Percentiles rank a stretch among this genome's conserved stretches.
phyloP scores from a whole-genome alignment of 2,113 vertebrate species.

The Leptobrachium leishanense region DNA sequence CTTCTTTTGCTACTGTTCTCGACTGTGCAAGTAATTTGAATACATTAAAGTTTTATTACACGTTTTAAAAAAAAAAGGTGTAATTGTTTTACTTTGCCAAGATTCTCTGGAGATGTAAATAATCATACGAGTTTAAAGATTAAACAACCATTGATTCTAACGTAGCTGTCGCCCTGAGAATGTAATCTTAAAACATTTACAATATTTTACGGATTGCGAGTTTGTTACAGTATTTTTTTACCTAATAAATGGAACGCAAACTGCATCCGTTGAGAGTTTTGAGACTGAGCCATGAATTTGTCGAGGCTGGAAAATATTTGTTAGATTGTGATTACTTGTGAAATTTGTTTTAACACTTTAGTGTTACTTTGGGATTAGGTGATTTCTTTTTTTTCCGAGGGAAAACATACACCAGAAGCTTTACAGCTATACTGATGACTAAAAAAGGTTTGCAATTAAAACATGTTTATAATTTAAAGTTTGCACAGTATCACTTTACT shows the following conservation, averaged over 20 bases:
- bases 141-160: too few species aligned
- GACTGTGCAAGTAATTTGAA: too few species aligned
- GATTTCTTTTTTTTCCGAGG: constrained; percentile 14
- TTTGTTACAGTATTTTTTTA: background rate
- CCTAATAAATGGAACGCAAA: background rate
- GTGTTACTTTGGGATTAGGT: constrained; percentile 15
- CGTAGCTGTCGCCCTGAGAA: too few species aligned
- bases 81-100: too few species aligned
- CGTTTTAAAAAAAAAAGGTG: too few species aligned
- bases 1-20: too few species aligned
- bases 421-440: background rate
- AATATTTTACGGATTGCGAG: background rate
- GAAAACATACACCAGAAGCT: constrained; percentile 9
- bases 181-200: background rate
- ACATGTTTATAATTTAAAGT: too few species aligned
- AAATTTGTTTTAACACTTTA: constrained; percentile 26
- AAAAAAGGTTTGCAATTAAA: too few species aligned
- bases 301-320: constrained; percentile 6
- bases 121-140: too few species aligned
- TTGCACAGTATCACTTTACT: too few species aligned
- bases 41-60: too few species aligned
- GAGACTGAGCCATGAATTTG: background rate
- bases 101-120: too few species aligned
- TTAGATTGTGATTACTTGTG: constrained; percentile 11
- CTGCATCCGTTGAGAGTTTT: background rate